Conservation (phyloP, 2,888 invertebrate genomes). For the Lysandra coridon region DNA sequence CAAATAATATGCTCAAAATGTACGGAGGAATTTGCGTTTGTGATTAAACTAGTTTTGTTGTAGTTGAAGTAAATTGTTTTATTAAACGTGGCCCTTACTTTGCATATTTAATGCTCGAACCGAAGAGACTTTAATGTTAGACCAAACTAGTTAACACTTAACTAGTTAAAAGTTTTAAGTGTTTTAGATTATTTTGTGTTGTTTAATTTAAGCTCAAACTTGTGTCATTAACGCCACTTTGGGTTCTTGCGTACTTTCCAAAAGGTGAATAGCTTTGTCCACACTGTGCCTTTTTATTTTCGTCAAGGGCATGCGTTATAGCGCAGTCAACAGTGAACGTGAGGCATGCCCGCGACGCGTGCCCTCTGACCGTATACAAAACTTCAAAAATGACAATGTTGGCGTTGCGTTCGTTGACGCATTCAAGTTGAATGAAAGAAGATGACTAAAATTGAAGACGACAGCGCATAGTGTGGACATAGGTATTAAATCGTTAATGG, state of each 20-base stretch:
- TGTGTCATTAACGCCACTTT: constrained; percentile 13
- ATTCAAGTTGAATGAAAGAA: no score
- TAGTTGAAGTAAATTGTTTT: constrained; percentile 16
- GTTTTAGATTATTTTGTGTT: constrained; percentile 17
- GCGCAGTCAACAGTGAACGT: no score
- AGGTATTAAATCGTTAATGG: not conserved
- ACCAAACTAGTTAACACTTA: constrained; percentile 8
- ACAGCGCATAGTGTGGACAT: no score
- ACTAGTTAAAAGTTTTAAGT: constrained; percentile 15
- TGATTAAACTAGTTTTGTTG: not conserved
- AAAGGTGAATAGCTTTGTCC: not conserved
- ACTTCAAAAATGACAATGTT: no score
- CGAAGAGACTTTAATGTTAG: constrained; percentile 5
- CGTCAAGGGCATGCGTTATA: no score
- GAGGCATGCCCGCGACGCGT: no score
- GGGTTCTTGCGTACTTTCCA: not conserved
- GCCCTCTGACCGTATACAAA: no score
- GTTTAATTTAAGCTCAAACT: not conserved
- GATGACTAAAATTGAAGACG: no score
- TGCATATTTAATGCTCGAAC: constrained; percentile 4
- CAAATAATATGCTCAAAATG: not conserved
- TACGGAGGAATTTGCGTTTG: not conserved
- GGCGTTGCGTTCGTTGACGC: no score
- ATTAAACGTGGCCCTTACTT: not conserved
- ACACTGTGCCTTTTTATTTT: no score